Conservation (phyloP, 92 coral and sea anemone genomes). For the Zoanthus sociatus region DNA sequence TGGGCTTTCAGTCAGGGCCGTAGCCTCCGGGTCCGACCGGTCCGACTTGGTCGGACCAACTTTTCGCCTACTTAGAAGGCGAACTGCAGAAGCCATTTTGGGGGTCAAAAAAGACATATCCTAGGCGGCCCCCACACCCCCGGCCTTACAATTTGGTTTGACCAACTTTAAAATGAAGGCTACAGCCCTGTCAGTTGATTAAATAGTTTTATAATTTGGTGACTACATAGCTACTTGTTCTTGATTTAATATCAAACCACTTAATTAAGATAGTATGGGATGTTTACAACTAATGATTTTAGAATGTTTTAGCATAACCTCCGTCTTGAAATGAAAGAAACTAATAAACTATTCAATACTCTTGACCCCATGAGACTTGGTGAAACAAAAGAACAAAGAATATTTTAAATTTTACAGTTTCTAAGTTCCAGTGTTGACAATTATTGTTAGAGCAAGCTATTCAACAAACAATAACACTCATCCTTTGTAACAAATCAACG, state of each 20-base stretch:
- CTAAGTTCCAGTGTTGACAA: conserved; percentile 10
- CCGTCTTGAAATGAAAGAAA: background rate
- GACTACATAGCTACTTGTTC: background rate
- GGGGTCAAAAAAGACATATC: no score
- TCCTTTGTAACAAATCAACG: background rate
- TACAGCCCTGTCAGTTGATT: no score
- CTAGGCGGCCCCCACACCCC: no score
- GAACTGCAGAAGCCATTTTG: no score
- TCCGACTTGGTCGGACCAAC: no score
- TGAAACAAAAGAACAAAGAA: conserved; percentile 4
- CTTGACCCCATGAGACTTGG: conserved; percentile 1
- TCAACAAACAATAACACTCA: conserved; percentile 18
- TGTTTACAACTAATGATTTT: no score
- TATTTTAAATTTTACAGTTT: conserved; percentile 15
- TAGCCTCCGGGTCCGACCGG: no score
- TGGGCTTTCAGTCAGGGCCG: background rate
- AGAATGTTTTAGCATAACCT: conserved; percentile 4
- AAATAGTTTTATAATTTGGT: no score
- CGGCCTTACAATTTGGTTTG: no score
- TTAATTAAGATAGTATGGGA: background rate
- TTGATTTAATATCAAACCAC: background rate
- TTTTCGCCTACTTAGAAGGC: no score
- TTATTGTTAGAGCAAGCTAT: background rate
- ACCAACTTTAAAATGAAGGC: no score
- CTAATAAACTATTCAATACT: conserved; percentile 12